Percentiles rank a stretch among this genome's conserved stretches.
phyloP scores from a whole-genome alignment of 1,140 invertebrate species.

The Ptiloglossa arizonensis region DNA sequence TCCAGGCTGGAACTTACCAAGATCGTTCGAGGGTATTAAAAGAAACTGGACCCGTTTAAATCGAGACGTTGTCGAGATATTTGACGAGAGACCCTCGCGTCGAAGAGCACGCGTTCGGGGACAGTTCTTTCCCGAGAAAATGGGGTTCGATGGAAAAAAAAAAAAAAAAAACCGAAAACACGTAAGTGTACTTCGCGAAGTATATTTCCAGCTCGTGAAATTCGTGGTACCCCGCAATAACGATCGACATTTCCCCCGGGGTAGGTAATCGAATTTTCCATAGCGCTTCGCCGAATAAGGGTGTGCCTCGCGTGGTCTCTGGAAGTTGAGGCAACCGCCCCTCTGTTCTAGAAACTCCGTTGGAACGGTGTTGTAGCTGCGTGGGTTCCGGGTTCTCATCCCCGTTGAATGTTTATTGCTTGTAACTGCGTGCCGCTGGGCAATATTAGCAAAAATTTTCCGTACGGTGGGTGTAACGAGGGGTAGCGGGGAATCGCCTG shows the following conservation, averaged over 20 bases:
- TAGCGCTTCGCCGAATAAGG: constrained; percentile 40
- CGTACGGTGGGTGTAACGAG: not conserved
- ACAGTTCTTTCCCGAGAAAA: not conserved
- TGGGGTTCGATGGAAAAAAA: not conserved
- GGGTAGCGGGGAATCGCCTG: too few species aligned
- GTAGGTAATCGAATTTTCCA: constrained; percentile 57
- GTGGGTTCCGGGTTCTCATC: constrained; percentile 16
- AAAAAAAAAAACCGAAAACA: too few species aligned
- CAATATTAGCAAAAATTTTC: constrained; percentile 51
- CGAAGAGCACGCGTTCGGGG: not conserved
- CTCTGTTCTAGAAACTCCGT: constrained; percentile 40
- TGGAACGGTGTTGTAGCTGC: constrained; percentile 30
- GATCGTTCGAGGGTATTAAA: too few species aligned
- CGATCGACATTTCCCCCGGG: constrained; percentile 43
- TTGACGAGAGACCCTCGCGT: not conserved
- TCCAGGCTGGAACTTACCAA: too few species aligned
- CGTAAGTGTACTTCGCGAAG: not conserved
- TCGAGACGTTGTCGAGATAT: too few species aligned
- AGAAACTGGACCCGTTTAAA: too few species aligned
- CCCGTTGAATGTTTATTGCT: constrained; percentile 46
- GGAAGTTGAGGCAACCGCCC: constrained; percentile 51
- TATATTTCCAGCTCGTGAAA: constrained; percentile 14
- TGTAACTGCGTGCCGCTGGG: not conserved
- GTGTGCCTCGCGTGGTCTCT: constrained; percentile 28
- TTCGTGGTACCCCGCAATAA: constrained; percentile 38